phyloP scores from a whole-genome alignment of 2,113 vertebrate species.

The Danionella cerebrum region DNA sequence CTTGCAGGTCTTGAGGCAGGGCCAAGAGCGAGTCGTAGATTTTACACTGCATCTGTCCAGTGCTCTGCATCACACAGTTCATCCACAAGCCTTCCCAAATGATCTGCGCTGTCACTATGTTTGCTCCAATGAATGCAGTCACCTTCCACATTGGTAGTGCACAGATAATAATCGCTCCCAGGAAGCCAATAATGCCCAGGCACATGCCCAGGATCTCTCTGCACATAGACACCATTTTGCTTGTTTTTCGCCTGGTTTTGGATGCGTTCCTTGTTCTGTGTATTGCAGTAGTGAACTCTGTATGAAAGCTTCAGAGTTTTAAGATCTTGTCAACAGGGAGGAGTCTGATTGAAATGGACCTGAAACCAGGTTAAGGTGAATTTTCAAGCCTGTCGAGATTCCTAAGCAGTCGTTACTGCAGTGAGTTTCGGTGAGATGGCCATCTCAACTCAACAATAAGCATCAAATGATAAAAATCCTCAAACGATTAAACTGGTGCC shows the following conservation, averaged over 20 bases:
- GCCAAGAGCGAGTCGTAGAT: constrained; percentile 66
- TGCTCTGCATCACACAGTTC: constrained; percentile 69
- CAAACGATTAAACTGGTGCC: not conserved
- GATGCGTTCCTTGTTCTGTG: not conserved
- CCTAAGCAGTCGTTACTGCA: constrained; percentile 21
- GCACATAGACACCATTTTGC: constrained; percentile 61
- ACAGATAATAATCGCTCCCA: constrained; percentile 56
- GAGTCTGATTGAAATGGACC: constrained; percentile 41
- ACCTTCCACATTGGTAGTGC: constrained; percentile 67
- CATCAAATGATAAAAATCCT: not conserved
- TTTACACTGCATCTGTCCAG: constrained; percentile 71
- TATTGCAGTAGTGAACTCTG: not conserved
- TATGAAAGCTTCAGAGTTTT: constrained; percentile 30
- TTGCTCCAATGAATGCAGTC: constrained; percentile 64
- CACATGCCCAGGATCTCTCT: constrained; percentile 61
- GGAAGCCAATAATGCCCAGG: constrained; percentile 53
- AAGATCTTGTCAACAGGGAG: constrained; percentile 35
- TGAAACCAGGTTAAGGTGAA: constrained; percentile 42
- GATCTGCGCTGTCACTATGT: constrained; percentile 64
- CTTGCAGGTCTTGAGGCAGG: constrained; percentile 61
- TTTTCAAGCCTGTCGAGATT: constrained; percentile 52
- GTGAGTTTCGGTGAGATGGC: constrained; percentile 54
- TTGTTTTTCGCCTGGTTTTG: not conserved
- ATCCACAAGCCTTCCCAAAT: constrained; percentile 71
- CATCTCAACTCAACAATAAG: constrained; percentile 26